phyloP scores from a whole-genome alignment of 2,113 vertebrate genomes.

The Uropsilus gracilis region DNA sequence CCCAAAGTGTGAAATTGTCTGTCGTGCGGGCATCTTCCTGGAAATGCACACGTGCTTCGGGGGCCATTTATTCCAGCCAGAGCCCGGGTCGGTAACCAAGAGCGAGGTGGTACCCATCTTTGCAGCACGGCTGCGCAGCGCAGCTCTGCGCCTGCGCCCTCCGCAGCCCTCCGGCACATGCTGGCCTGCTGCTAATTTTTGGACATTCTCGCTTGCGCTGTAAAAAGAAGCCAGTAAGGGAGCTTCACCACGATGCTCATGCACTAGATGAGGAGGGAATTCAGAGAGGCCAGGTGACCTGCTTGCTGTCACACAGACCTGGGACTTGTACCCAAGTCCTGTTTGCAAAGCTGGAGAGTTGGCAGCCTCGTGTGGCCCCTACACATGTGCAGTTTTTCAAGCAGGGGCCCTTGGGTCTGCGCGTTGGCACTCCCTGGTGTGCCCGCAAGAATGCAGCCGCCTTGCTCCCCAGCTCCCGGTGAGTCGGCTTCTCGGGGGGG shows the following conservation, averaged over 20 bases:
- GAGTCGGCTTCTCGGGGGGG: neutral
- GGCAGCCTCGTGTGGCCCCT: neutral
- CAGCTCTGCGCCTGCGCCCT: neutral
- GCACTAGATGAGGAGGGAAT: neutral
- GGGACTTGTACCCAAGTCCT: neutral
- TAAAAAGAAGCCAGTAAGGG: neutral
- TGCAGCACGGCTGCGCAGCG: neutral
- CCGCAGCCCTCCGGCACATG: neutral
- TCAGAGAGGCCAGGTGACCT: neutral
- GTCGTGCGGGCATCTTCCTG: slow-evolving; percentile 7
- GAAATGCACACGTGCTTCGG: neutral
- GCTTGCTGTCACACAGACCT: neutral
- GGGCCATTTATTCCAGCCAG: neutral
- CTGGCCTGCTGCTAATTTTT: neutral
- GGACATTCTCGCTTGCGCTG: neutral
- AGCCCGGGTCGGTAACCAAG: neutral
- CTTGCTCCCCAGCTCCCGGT: neutral
- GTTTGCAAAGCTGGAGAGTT: slow-evolving; percentile 3
- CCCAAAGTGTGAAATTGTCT: slow-evolving; percentile 11
- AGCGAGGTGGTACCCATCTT: neutral
- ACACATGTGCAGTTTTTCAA: neutral
- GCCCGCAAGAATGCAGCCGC: neutral
- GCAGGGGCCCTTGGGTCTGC: neutral
- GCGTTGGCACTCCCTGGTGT: neutral
- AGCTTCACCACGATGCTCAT: neutral